Percentiles rank a stretch among this genome's conserved stretches.
These are phyloP conservation scores for Galaxias olidus DNA, from an alignment of 2,797 vertebrate species.

Conservation along the genomic window DNA sequence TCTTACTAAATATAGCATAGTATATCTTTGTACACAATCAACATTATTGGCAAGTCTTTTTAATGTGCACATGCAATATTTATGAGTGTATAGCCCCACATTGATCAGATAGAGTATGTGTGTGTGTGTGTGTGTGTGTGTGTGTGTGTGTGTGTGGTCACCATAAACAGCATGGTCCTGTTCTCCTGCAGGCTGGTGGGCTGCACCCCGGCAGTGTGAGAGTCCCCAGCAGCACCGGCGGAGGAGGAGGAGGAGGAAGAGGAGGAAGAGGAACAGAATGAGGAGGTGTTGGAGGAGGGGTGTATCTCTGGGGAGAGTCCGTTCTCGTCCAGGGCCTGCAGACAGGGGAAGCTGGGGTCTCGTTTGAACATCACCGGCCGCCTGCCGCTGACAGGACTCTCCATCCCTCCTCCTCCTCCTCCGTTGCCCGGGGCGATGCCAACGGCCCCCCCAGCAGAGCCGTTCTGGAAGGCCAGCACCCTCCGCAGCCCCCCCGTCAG, in stretches of 20 bases:
- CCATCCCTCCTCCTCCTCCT: conserved; percentile 36
- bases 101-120: neutral
- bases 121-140: conserved; percentile 5
- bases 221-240: conserved; percentile 18
- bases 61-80: too few species aligned
- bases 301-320: conserved; percentile 84
- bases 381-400: conserved; percentile 47
- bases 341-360: conserved; percentile 80
- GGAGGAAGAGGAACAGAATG: too few species aligned
- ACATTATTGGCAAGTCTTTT: too few species aligned
- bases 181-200: conserved; percentile 94
- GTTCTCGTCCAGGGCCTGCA: conserved; percentile 85
- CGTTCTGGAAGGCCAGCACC: conserved; percentile 75
- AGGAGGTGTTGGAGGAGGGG: conserved; percentile 70
- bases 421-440: conserved; percentile 34
- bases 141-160: neutral
- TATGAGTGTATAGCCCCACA: too few species aligned
- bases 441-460: conserved; percentile 53
- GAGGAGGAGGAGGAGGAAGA: too few species aligned
- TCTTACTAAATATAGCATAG: too few species aligned
- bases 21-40: too few species aligned
- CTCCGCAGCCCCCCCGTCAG: conserved; percentile 66
- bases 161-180: conserved; percentile 96
- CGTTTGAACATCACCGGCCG: conserved; percentile 78
- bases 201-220: conserved; percentile 79